Base-by-base conservation (phyloP, 2,113 vertebrate genomes). In the Charadrius vociferus region DNA sequence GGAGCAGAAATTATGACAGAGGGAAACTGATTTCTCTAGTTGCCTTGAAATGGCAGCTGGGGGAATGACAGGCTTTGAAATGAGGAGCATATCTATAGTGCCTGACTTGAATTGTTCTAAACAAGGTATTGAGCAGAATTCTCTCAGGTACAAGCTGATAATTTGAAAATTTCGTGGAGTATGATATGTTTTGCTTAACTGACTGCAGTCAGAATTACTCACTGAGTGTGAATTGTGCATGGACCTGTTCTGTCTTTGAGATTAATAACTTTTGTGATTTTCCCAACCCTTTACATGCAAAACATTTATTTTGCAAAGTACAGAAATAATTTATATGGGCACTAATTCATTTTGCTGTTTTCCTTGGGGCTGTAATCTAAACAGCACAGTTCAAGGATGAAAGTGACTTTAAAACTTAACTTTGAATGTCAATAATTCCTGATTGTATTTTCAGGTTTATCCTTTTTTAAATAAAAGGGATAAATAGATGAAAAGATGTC, bases 11-110 rank as follows among this genome's bases (percentile, higher is more conserved):
- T 96, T 92, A 88, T 36, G 83, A 63, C 47, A 86, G 58, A 88
- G 72, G 71, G 53, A 87, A 87, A 62, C 50, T 58, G 90, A 95
- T 96, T 96, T 95, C 71, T 97, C 68, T 53, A 67, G 67, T 81
- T 96, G 86, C 86, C 91, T 88, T 95, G 91, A 95, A 94, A 90
- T 68, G 73, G 75, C 81, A 95, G 75, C 84, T 88, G 59, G 15
- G 52, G 65, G 65, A 93, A 78, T 88, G 83, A 90, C 66, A 91
- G 73, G 27, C 78, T 93, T 95, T 82, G 81, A 88, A 92, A 88
- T 63, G 70, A 88, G 86, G 49, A 86, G 68, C 29, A 1, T 75
- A 66, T 81, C 79, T 75, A 4, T 43, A 79, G 79, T 53, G 29
- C 63, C 89, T 75, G 58, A 71, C 80, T 88, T n/a, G 72, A 81